Percentiles rank a stretch among this genome's conserved stretches.
phyloP scores from a whole-genome alignment of 2,888 invertebrate genomes.

The Zygogramma bicolorata region DNA sequence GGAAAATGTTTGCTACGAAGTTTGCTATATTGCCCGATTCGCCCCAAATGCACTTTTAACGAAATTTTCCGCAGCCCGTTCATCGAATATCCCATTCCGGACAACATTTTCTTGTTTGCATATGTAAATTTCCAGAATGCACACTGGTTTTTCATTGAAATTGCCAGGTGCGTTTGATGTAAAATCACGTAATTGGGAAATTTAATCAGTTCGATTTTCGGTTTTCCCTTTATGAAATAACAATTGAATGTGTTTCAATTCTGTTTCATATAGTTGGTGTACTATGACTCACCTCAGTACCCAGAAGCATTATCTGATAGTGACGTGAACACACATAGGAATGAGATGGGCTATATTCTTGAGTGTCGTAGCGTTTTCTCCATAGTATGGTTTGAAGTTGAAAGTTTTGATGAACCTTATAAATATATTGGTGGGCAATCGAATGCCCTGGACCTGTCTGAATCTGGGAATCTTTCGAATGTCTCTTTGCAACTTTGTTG shows the following conservation, averaged over 20 bases:
- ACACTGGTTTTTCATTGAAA: not conserved
- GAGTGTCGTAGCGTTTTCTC: no score
- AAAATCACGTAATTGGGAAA: not conserved
- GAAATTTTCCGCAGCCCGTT: not conserved
- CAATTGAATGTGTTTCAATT: slow-evolving; percentile 17
- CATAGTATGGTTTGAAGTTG: no score
- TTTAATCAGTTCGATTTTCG: not conserved
- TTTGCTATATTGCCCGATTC: not conserved
- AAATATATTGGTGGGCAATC: no score
- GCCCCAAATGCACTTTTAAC: not conserved
- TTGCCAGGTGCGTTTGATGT: not conserved
- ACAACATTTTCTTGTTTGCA: not conserved
- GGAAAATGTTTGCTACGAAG: not conserved
- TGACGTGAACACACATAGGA: no score
- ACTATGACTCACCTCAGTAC: no score
- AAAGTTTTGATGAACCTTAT: no score
- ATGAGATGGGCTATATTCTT: no score
- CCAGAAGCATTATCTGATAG: no score
- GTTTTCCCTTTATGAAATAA: not conserved
- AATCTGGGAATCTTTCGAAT: no score
- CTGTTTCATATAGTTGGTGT: no score
- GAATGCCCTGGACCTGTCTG: no score
- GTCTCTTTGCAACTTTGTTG: no score
- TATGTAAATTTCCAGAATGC: not conserved
- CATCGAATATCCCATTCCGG: not conserved